Evolutionary conservation across 2,113 vertebrate species (phyloP).

Genomic region (Enhydra lutris): DNA sequence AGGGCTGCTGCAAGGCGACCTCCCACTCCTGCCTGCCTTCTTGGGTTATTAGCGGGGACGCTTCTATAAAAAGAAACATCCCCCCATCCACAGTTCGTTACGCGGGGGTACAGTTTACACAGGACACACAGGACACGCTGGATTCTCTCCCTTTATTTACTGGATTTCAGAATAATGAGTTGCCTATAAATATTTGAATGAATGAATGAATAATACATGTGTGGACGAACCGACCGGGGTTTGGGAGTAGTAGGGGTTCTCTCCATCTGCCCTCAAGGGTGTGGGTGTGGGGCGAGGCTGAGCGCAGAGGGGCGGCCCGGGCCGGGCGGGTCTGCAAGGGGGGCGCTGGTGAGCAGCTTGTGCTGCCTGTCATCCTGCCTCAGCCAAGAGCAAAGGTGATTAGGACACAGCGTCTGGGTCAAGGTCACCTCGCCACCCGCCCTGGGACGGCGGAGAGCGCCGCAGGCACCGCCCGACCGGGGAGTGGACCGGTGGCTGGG

Average conservation of each 20-base stretch:
- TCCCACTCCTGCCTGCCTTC: neutral
- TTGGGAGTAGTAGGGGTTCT: neutral
- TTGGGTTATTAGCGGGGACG: neutral
- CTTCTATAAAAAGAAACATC: neutral
- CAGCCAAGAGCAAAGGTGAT: neutral
- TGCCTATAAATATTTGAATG: slow-evolving; percentile 57
- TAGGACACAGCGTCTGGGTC: neutral
- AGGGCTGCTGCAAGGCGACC: neutral
- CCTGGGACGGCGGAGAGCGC: rapidly evolving
- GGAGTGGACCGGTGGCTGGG: rapidly evolving
- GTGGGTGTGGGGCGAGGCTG: neutral
- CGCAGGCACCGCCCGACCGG: rapidly evolving
- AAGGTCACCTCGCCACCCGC: rapidly evolving
- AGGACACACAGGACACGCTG: neutral
- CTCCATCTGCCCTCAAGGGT: neutral
- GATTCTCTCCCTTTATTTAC: slow-evolving; percentile 40
- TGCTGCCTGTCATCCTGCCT: neutral
- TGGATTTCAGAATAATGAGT: slow-evolving; percentile 45
- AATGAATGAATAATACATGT: slow-evolving; percentile 27
- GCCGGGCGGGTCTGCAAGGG: neutral
- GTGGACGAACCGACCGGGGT: neutral
- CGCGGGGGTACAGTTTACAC: neutral
- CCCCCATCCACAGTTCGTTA: neutral
- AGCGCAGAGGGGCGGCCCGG: neutral
- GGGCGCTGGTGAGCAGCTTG: neutral